Base-by-base conservation (phyloP, 1,140 invertebrate species). In the Battus philenor region DNA sequence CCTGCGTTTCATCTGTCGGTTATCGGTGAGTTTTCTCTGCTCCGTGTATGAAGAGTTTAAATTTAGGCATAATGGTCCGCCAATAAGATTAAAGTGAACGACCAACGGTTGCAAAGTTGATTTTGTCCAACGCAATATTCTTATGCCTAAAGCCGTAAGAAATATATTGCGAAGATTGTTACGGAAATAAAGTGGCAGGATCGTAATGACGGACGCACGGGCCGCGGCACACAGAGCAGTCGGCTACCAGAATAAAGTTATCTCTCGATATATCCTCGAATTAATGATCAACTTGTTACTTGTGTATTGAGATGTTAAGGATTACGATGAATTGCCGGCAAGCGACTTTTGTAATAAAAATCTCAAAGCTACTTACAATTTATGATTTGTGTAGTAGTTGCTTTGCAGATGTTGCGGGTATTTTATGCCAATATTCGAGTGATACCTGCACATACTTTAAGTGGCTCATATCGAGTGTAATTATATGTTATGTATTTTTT, bases 211-310 rank as follows among this genome's bases (percentile, higher is more conserved):
- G 76, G 76, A 76, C 72, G 73, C 70, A 70, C 75, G 70, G 69
- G 71, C 64, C 65, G 71, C 65, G 60, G 80, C 78, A 85, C 82
- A 85, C 78, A 82, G 82, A 84, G 76, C 75, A 84, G 76, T 61
- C 80, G 76, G 80, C 80, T 84, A 84, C 80, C 80, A 85, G 76
- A 85, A 85, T 85, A 80, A 85, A 82, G 78, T 82, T 85, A 85
- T 85, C 80, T 78, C 55, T 68, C 76, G 78, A 84, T 84, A 84
- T 75, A 84, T 82, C 78, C 77, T 72, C 60, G 70, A 77, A 84
- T 84, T 84, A 81, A 84, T 84, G 78, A 73, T 66, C 76, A 80
- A 74, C 78, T 84, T 74, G 76, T 84, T 84, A 84, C 76, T 82
- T 75, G 74, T 71, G 64, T 84, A 84, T 84, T 84, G 76, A 84